Conservation (phyloP, 1,140 invertebrate genomes). For the Condylostylus longicornis region DNA sequence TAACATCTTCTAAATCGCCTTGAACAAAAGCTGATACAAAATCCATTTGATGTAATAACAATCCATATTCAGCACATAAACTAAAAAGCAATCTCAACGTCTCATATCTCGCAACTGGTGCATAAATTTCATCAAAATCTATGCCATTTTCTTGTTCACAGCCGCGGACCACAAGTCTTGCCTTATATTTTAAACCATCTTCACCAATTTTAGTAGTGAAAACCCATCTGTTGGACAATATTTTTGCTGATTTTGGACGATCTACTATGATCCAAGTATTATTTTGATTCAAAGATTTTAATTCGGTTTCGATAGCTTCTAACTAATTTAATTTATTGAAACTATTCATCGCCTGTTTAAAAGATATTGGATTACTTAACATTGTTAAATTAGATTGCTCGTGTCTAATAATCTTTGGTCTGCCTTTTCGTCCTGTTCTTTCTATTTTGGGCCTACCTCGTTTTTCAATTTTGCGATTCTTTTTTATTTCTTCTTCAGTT, state of each 20-base stretch:
- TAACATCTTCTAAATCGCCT: slow-evolving; percentile 27
- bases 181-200: slow-evolving; percentile 22
- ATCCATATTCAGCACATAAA: slow-evolving; percentile 11
- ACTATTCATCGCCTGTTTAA: slow-evolving; percentile 5
- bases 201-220: slow-evolving; percentile 21
- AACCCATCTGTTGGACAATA: slow-evolving; percentile 16
- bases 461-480: slow-evolving; percentile 2
- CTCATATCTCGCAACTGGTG: slow-evolving; percentile 19
- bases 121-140: slow-evolving; percentile 27
- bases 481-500: neutral
- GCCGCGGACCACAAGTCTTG: slow-evolving; percentile 26
- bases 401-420: slow-evolving; percentile 5
- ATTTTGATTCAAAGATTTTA: slow-evolving; percentile 3
- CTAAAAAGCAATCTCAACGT: slow-evolving; percentile 23
- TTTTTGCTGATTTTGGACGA: neutral
- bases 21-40: slow-evolving; percentile 32
- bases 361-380: slow-evolving; percentile 2
- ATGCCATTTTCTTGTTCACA: slow-evolving; percentile 23
- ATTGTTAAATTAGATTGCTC: slow-evolving; percentile 1
- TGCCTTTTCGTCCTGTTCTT: slow-evolving; percentile 1
- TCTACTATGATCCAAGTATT: slow-evolving; percentile 5
- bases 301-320: slow-evolving; percentile 5
- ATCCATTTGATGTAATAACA: slow-evolving; percentile 23
- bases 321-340: slow-evolving; percentile 2
- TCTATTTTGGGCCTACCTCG: slow-evolving; percentile 6